Conservation (phyloP, 1,140 invertebrate species). For the Pseudoatta argentina region DNA sequence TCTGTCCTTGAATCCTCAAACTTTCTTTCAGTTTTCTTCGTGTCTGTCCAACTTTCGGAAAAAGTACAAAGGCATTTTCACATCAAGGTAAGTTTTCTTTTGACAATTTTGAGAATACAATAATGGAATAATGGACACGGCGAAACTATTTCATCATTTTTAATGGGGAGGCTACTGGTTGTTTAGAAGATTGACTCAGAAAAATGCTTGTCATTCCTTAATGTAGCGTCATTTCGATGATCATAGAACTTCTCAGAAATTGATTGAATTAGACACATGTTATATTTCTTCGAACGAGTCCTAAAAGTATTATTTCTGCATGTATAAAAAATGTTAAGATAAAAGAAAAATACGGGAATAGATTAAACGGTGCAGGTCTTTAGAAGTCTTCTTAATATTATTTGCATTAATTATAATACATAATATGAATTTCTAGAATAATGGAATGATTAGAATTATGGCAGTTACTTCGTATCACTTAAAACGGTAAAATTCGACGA, state of each 20-base stretch:
- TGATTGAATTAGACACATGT: not conserved
- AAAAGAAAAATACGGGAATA: conserved; percentile 9
- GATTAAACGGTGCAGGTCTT: not conserved
- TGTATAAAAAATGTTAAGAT: not conserved
- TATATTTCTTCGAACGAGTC: not conserved
- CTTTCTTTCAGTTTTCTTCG: not conserved
- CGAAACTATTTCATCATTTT: conserved; percentile 38
- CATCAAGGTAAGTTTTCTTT: not conserved
- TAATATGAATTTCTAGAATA: conserved; percentile 16
- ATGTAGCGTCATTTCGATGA: not conserved
- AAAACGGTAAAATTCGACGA: not conserved
- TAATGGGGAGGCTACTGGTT: conserved; percentile 25
- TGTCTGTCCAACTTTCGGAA: not conserved
- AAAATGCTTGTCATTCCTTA: not conserved
- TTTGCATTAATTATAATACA: conserved; percentile 46
- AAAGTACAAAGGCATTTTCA: conserved; percentile 12
- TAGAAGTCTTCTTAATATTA: conserved; percentile 33
- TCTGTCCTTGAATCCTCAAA: not conserved
- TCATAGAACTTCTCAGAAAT: conserved; percentile 1
- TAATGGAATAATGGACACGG: not conserved
- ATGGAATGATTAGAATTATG: conserved; percentile 22
- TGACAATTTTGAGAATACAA: not conserved
- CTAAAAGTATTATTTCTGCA: not conserved
- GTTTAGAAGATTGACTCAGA: not conserved
- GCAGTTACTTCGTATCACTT: conserved; percentile 5